Base-by-base conservation (phyloP, 2,888 invertebrate species). In the Cybosia mesomella region DNA sequence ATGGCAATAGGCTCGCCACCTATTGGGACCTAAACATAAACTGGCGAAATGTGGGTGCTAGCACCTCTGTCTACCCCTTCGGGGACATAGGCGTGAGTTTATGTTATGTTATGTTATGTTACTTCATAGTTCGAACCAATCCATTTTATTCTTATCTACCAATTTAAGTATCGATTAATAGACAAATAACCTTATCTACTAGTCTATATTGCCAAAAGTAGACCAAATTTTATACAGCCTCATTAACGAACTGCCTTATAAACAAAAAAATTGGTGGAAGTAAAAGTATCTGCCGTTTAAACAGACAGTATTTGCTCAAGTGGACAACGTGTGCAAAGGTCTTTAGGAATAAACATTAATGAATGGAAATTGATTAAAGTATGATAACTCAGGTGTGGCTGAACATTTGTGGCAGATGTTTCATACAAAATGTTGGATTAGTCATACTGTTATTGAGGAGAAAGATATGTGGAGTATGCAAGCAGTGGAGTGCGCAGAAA, bases 361-460 rank as follows among this genome's bases (percentile, higher is more conserved):
- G 71, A 82, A 81, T 76, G 63, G 72, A 70, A 76, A 81, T 81
- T 80, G 79, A 81, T 82, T 82, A 76, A 64, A 70, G 32, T 55
- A 58, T 64, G 70, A 64, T 78, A 71, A 68, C 34, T 74, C 80
- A 75, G 78, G 73, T 80, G 82, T 76, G 73, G 66, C 28, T 64
- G 32, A 55, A 68, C 68, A 72, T 72, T 67, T 79, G 71, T 64
- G 59, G 55, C 75, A 76, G 62, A 66, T 78, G 72, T 59, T 76
- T 67, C 66, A 21, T 32, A 58, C 69, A 58, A 64, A 57, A 53
- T 68, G 11, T 57, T 1, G 54, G 34, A 36, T 75, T 77, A 80
- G 58, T 79, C 79, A 79, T 77, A 54, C 32, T 69, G 61, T 66
- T 66, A 32, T 55, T 13, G 24, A 36, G 22, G 24, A 57, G 57